These are phyloP conservation scores for Penaeus vannamei DNA, from an alignment of 1,140 invertebrate species.

Conservation along the genomic window DNA sequence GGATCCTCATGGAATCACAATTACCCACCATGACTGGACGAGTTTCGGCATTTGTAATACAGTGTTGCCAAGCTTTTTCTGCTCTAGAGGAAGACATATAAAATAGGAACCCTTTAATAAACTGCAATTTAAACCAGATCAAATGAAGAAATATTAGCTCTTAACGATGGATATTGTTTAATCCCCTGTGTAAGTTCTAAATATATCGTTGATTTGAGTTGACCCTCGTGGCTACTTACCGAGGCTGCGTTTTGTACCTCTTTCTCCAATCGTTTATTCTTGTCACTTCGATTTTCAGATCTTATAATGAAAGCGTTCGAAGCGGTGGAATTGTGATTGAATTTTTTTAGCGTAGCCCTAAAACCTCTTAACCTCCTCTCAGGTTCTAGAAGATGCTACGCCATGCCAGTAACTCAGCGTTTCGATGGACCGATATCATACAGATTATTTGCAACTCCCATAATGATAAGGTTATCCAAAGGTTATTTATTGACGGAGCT, in stretches of 20 bases:
- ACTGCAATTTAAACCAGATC: slow-evolving; percentile 23
- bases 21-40: slow-evolving; percentile 63
- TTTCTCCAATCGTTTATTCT: slow-evolving; percentile 43
- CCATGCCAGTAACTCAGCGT: no score
- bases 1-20: slow-evolving; percentile 66
- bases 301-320: slow-evolving; percentile 6
- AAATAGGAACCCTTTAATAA: slow-evolving; percentile 13
- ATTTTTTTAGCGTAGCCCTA: no score
- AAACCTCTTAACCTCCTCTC: no score
- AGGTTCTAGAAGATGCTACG: no score
- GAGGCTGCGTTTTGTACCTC: not conserved
- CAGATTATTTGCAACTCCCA: no score
- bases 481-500: no score
- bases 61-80: slow-evolving; percentile 37
- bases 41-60: slow-evolving; percentile 53
- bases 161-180: slow-evolving; percentile 38
- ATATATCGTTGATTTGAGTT: not conserved
- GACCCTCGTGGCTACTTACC: not conserved
- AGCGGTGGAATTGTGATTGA: no score
- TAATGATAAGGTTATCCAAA: no score
- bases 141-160: slow-evolving; percentile 37
- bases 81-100: slow-evolving; percentile 10
- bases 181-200: no score
- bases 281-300: slow-evolving; percentile 40
- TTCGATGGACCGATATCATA: no score